phyloP scores from a whole-genome alignment of 30 jellyfish, hydroid and myxozoan genomes.

The Catostylus mosaicus region DNA sequence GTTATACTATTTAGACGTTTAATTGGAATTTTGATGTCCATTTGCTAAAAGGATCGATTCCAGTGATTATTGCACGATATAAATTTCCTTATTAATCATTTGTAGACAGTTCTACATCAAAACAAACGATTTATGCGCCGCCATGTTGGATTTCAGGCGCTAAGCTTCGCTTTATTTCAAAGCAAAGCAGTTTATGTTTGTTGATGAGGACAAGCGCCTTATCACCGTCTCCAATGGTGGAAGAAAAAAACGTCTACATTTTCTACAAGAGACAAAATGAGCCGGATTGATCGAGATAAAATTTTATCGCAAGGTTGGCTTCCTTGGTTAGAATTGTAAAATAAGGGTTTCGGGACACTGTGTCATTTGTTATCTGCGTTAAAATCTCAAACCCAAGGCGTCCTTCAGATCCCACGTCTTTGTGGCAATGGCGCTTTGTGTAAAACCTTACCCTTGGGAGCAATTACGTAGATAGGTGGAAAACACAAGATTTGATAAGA shows the following conservation, averaged over 20 bases:
- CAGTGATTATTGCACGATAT: constrained; percentile 33
- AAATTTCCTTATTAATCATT: constrained; percentile 16
- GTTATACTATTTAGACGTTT: neutral
- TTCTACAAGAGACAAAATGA: neutral
- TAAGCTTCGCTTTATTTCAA: constrained; percentile 9
- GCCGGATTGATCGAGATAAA: constrained; percentile 40
- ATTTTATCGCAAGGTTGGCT: constrained; percentile 8
- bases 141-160: constrained; percentile 57
- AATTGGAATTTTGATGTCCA: constrained; percentile 21
- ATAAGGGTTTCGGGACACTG: constrained; percentile 2
- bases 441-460: neutral
- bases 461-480: neutral
- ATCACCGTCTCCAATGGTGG: neutral
- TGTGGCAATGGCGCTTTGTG: neutral
- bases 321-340: constrained; percentile 1
- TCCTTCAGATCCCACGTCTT: constrained; percentile 19
- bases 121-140: constrained; percentile 36
- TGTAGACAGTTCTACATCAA: constrained; percentile 42
- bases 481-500: neutral
- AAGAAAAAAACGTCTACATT: neutral
- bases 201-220: constrained; percentile 11
- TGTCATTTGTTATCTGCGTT: neutral
- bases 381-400: constrained; percentile 6
- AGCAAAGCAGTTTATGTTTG: constrained; percentile 7
- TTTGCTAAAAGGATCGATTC: constrained; percentile 67